These are phyloP conservation scores for Phoxinus phoxinus DNA, from an alignment of 2,113 vertebrate genomes.

Conservation along the genomic window DNA sequence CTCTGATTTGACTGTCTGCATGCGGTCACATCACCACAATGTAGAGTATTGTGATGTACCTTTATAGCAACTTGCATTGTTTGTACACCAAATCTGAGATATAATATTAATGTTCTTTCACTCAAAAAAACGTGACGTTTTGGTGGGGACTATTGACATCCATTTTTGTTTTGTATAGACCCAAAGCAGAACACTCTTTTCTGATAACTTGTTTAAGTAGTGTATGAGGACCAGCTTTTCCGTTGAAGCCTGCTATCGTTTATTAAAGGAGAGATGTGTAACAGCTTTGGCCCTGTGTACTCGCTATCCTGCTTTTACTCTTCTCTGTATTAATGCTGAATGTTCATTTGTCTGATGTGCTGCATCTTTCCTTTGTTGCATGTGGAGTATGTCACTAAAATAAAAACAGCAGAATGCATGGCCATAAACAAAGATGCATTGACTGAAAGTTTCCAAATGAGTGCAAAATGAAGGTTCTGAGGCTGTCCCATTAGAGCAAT, in stretches of 20 bases:
- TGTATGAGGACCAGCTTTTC: neutral
- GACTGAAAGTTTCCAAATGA: neutral
- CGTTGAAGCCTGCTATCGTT: neutral
- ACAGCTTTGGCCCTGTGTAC: neutral
- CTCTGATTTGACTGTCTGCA: conserved; percentile 71
- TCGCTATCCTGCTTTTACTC: neutral
- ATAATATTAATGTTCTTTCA: neutral
- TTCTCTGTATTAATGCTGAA: conserved; percentile 10
- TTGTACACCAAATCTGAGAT: neutral
- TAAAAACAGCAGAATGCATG: conserved; percentile 51
- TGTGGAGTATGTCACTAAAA: conserved; percentile 38
- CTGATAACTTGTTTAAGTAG: neutral
- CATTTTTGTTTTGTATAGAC: neutral
- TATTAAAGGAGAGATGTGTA: neutral
- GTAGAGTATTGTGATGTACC: conserved; percentile 49
- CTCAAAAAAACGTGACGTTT: neutral
- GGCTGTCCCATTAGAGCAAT: conserved; percentile 3
- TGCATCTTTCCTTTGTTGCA: conserved; percentile 56
- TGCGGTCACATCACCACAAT: conserved; percentile 62
- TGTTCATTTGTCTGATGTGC: conserved; percentile 65
- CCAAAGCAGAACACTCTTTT: neutral
- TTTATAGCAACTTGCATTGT: neutral
- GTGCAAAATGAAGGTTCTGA: neutral
- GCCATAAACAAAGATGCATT: conserved; percentile 65
- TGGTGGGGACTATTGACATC: neutral